Evolutionary conservation across 53 echinoderm and acorn worm genomes (phyloP), one percentile per base, ranked within the genome.

Genomic region (Henricia sp.): DNA sequence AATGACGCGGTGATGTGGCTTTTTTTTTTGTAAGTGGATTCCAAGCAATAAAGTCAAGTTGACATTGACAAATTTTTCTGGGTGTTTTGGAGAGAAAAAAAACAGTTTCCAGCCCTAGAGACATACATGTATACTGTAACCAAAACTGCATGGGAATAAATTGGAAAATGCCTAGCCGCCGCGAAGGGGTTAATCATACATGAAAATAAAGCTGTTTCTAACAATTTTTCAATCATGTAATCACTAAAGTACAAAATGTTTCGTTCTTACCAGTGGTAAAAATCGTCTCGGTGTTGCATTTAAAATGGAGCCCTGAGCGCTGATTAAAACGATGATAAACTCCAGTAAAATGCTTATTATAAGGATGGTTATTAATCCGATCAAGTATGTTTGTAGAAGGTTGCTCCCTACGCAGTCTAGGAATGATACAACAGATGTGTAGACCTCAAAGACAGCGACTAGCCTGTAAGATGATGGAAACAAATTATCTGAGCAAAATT

Each of bases 221-320:
- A n/a, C n/a, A n/a, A n/a, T 23, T 1, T 2, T 0, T 1, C 2
- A 0, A 23, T 20, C 8, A 6, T 54, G 54, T 19, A 52, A 23
- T 19, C 25, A 19, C 25, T 25, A 5, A 8, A 23, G 54, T n/a
- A n/a, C n/a, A n/a, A n/a, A n/a, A n/a, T n/a, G n/a, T 6, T 41
- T 38, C 9, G 26, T 26, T 43, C 80, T 57, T 63, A 80, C 80
- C 80, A 86, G 38, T 0, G 94, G 92, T 42, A 99, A 84, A 46
- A 52, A 82, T 30, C 80, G 64, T 35, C 99, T 60, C 12, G 91
- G 92, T 11, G 84, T 50, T 16, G 92, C 58, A 57, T 90, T 89
- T 0, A 90, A 77, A 60, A 95, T 94, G 46, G 99, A 92, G 11
- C 99, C 99, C 70, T 87, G 91, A 12, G 88, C 92, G 38, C 99